Evolutionary conservation across 2,797 vertebrate species (phyloP).

Genomic region (Chromobotia macracanthus): DNA sequence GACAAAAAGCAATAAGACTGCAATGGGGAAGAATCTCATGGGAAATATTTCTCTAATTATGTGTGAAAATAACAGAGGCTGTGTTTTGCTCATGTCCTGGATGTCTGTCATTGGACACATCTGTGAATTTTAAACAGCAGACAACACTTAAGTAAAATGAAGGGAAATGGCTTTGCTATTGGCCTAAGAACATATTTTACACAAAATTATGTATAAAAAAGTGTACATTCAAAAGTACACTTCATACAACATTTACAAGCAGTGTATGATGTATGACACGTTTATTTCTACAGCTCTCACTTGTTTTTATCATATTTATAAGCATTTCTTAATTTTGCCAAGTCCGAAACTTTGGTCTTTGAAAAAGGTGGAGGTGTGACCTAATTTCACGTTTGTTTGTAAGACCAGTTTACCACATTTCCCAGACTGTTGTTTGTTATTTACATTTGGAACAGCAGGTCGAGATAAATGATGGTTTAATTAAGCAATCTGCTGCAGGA

Average conservation of each 20-base stretch:
- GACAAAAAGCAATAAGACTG: slow-evolving; percentile 1
- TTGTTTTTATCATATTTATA: background rate
- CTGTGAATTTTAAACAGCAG: slow-evolving; percentile 16
- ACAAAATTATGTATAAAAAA: background rate
- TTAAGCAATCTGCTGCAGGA: slow-evolving; percentile 33
- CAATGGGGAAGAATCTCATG: slow-evolving; percentile 7
- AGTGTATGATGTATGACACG: background rate
- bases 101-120: slow-evolving; percentile 8
- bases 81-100: slow-evolving; percentile 15
- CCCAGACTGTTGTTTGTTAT: slow-evolving; percentile 2
- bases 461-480: slow-evolving; percentile 40
- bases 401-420: background rate
- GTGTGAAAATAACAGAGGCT: slow-evolving; percentile 2
- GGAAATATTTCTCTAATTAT: slow-evolving; percentile 43
- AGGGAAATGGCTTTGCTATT: background rate
- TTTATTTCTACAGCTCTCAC: background rate
- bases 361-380: background rate
- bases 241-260: background rate
- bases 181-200: background rate
- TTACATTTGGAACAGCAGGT: slow-evolving; percentile 14
- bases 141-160: background rate
- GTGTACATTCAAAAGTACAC: background rate
- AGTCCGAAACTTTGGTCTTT: background rate
- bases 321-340: background rate
- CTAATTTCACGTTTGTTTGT: slow-evolving; percentile 3